A percentile compares a stretch with the other conserved stretches of the same genome.
Conservation (phyloP, 2,797 vertebrate genomes). For the Aeoliscus strigatus region DNA sequence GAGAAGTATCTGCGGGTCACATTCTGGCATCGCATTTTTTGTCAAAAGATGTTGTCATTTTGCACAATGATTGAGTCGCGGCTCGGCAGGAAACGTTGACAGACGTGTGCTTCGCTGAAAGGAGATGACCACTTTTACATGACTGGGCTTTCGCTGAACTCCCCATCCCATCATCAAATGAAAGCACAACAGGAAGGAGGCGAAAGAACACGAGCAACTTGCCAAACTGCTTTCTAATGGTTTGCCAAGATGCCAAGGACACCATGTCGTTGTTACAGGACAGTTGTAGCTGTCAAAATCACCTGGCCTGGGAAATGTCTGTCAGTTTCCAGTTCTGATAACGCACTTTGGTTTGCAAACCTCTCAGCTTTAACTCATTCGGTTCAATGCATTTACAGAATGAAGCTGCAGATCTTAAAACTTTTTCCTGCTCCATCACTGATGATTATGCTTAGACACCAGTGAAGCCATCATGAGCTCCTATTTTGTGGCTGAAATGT, state of each 20-base stretch:
- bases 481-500: slow-evolving; percentile 32
- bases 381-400: too few relatives aligned
- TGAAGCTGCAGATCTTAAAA: too few relatives aligned
- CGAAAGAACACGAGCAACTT: slow-evolving; percentile 55
- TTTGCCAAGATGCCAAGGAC: slow-evolving; percentile 49
- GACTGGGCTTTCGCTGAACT: slow-evolving; percentile 59
- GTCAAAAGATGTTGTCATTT: slow-evolving; percentile 55
- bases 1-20: slow-evolving; percentile 49
- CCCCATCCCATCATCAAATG: slow-evolving; percentile 46
- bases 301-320: slow-evolving; percentile 26
- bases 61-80: slow-evolving; percentile 54
- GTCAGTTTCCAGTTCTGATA: slow-evolving; percentile 7
- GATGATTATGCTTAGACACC: too few relatives aligned
- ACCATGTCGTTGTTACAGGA: slow-evolving; percentile 53
- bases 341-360: too few relatives aligned
- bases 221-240: slow-evolving; percentile 53
- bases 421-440: too few relatives aligned
- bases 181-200: slow-evolving; percentile 43
- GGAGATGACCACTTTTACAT: slow-evolving; percentile 66
- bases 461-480: slow-evolving; percentile 6
- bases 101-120: slow-evolving; percentile 65
- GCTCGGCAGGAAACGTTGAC: slow-evolving; percentile 62
- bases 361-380: too few relatives aligned
- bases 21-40: slow-evolving; percentile 61
- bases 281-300: slow-evolving; percentile 52